These are phyloP conservation scores for Tenthredo amoena DNA, from an alignment of 2,888 invertebrate species.

Conservation along the genomic window DNA sequence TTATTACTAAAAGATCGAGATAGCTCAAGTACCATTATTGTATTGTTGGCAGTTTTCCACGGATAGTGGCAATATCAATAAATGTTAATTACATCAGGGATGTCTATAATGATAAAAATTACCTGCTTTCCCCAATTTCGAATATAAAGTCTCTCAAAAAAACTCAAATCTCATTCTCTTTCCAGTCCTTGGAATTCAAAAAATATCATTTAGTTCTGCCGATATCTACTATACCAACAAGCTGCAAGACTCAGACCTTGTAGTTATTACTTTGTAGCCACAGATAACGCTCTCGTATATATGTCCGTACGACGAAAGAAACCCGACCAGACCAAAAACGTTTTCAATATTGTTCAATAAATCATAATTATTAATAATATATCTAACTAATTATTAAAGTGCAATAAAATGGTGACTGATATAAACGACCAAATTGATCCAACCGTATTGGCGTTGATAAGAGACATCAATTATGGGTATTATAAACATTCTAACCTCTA, in stretches of 20 bases:
- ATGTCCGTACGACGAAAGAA: background rate
- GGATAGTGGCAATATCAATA: conserved; percentile 49
- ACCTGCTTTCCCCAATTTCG: background rate
- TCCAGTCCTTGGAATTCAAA: background rate
- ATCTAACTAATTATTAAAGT: background rate
- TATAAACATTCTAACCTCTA: conserved; percentile 39
- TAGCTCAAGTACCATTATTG: conserved; percentile 51
- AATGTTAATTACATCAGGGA: conserved; percentile 50
- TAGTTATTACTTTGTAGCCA: background rate
- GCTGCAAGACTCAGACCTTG: background rate
- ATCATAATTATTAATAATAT: background rate
- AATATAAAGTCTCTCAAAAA: background rate
- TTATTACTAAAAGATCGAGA: conserved; percentile 36
- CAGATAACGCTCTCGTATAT: background rate
- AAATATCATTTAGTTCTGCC: background rate
- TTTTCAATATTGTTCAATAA: conserved; percentile 15
- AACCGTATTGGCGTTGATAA: conserved; percentile 76
- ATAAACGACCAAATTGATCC: conserved; percentile 14
- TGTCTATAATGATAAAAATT: background rate
- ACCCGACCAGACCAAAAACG: background rate
- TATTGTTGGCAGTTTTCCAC: conserved; percentile 52
- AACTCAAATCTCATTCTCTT: background rate
- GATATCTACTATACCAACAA: background rate
- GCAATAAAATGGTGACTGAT: conserved; percentile 48
- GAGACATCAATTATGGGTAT: conserved; percentile 78